Evolutionary conservation across 2,888 invertebrate genomes (phyloP), one percentile per base, ranked within the genome.

Genomic region (Pogonocherus hispidulus): DNA sequence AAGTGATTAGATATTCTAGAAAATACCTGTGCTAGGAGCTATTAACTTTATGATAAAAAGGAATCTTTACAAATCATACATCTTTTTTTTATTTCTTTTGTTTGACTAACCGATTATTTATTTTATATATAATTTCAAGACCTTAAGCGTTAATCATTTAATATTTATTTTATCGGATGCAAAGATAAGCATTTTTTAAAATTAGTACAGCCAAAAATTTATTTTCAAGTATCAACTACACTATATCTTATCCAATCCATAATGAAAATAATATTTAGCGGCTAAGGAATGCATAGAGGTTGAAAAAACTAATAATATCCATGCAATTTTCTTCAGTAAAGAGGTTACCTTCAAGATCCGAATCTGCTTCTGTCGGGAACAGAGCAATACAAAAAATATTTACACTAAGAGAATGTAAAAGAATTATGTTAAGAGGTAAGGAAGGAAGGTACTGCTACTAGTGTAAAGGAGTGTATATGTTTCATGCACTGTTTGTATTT

Each of bases 271-370:
- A 27, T 27, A 27, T 8, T 52, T 18, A 52, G 18, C 16, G 2
- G 52, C 35, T 20, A 27, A 57, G 18, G 16, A 32, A 47, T 59
- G 59, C 59, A 57, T 8, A 44, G 20, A 56, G 23, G 55, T 55
- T 47, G n/a, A 41, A 63, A 41, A 44, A 44, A 63, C 47, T 37
- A 54, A 27, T 63, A 3, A 52, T 63, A 72, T 63, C 60, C 75
- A 73, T 74, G 72, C 71, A 66, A 56, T 70, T 69, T 63, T 56
- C 64, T 54, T 63, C 52, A 49, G 52, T 63, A 41, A 41, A 41
- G 60, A 62, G 65, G 73, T 86, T 86, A 86, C 87, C 87, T 86
- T 86, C 86, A 73, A 85, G 83, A 82, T 86, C 86, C 86, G 80
- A 81, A 75, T 85, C 84, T 80, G 82, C 81, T 79, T 86, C 85